phyloP scores from a whole-genome alignment of 2,888 invertebrate species.

The Marasmarcha lunaedactyla region DNA sequence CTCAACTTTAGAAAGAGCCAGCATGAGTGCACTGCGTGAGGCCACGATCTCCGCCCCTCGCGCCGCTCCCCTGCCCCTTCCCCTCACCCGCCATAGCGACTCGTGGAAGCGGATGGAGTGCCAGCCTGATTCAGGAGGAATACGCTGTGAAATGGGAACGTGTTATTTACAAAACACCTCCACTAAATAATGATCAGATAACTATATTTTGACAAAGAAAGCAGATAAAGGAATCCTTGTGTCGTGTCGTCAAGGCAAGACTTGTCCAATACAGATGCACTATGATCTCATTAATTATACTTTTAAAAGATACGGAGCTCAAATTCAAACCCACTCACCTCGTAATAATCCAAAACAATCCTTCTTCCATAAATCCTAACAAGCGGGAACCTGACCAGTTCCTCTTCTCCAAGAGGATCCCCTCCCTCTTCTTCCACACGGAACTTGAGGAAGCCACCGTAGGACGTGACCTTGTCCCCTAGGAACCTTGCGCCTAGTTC shows the following conservation, averaged over 20 bases:
- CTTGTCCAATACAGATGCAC: no score
- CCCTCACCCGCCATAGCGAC: conserved; percentile 83
- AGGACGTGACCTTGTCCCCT: conserved; percentile 90
- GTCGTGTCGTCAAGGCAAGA: no score
- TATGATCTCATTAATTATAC: no score
- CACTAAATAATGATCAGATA: no score
- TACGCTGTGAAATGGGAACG: conserved; percentile 44
- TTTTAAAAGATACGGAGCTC: no score
- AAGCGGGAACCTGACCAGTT: conserved; percentile 77
- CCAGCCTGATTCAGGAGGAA: conserved; percentile 55
- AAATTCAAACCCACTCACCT: no score
- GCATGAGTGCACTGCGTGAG: conserved; percentile 82
- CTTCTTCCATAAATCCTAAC: conserved; percentile 85
- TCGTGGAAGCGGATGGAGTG: conserved; percentile 78
- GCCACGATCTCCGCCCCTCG: conserved; percentile 78
- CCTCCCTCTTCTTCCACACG: conserved; percentile 76
- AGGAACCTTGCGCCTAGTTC: conserved; percentile 83
- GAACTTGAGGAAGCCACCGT: conserved; percentile 90
- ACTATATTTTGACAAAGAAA: no score
- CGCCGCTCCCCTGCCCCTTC: conserved; percentile 74
- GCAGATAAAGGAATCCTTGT: no score
- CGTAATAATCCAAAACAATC: conserved; percentile 82
- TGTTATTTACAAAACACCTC: no score
- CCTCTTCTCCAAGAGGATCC: conserved; percentile 64
- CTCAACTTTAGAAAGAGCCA: conserved; percentile 89